Conservation (phyloP, 2,888 invertebrate genomes). For the Hyppa rectilinea region DNA sequence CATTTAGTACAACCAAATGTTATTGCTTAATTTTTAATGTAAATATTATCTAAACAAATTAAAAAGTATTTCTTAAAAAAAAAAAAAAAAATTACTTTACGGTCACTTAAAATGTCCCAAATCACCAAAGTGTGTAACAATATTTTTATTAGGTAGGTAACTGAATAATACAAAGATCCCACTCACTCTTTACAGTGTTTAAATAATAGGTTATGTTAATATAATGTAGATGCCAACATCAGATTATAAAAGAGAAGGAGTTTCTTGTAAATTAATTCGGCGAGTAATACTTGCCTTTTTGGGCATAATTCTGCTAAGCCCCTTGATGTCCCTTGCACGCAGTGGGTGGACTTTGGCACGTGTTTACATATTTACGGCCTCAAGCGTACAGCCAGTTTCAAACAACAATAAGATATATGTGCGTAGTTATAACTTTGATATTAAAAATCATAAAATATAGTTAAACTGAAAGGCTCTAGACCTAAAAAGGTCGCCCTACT, state of each 20-base stretch:
- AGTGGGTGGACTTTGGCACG: constrained; percentile 9
- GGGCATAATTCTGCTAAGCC: constrained; percentile 37
- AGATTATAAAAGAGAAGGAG: constrained; percentile 10
- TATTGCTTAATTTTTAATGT: no score
- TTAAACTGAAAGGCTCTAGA: constrained; percentile 1
- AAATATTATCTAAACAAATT: no score
- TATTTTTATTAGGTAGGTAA: not conserved
- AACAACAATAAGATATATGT: constrained; percentile 24
- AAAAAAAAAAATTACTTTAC: no score
- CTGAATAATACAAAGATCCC: not conserved
- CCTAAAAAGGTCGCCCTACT: not conserved
- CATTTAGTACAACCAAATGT: no score
- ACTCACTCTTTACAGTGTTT: not conserved
- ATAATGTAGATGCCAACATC: not conserved
- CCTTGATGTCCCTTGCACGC: constrained; percentile 31
- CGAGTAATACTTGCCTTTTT: constrained; percentile 5
- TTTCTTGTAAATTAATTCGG: constrained; percentile 41
- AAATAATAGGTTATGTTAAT: not conserved
- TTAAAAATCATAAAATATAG: constrained; percentile 1
- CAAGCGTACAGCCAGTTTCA: constrained; percentile 21
- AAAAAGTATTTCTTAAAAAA: no score
- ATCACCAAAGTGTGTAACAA: not conserved
- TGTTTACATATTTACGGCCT: constrained; percentile 37
- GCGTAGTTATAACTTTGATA: constrained; percentile 5
- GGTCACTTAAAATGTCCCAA: no score